phyloP scores from a whole-genome alignment of 1,140 invertebrate species.

The Halesus radiatus region DNA sequence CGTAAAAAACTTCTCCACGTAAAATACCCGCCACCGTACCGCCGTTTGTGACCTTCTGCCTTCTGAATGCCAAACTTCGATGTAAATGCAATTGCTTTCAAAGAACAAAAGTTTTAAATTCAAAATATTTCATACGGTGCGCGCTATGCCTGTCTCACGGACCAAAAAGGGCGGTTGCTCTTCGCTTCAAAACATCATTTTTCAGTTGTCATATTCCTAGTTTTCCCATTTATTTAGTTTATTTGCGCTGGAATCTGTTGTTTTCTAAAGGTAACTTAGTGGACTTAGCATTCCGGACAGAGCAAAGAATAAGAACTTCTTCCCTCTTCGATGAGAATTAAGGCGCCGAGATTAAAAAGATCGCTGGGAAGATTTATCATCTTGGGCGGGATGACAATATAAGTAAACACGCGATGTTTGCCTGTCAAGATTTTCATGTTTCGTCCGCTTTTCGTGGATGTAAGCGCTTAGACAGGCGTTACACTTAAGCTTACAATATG shows the following conservation, averaged over 20 bases:
- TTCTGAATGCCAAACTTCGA: slow-evolving; percentile 45
- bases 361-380: not conserved
- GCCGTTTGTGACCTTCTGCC: not conserved
- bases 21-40: not conserved
- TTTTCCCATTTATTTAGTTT: slow-evolving; percentile 44
- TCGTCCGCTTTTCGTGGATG: not conserved
- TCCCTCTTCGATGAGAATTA: not conserved
- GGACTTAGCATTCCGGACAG: not conserved
- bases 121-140: slow-evolving; percentile 44
- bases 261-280: not conserved
- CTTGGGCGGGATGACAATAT: slow-evolving; percentile 10
- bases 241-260: not conserved
- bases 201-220: slow-evolving; percentile 51
- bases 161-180: slow-evolving; percentile 42
- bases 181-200: slow-evolving; percentile 53
- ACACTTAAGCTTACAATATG: slow-evolving; percentile 38
- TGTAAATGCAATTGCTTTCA: slow-evolving; percentile 55
- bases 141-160: slow-evolving; percentile 32
- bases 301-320: not conserved
- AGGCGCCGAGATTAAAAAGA: not conserved
- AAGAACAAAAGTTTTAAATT: slow-evolving; percentile 55
- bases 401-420: slow-evolving; percentile 14
- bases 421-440: slow-evolving; percentile 12
- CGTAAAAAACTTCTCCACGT: not conserved
- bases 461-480: slow-evolving; percentile 31